Evolutionary conservation across 1,140 invertebrate genomes (phyloP), one percentile per base, ranked within the genome.

Genomic region (Drosophila tsacasi): DNA sequence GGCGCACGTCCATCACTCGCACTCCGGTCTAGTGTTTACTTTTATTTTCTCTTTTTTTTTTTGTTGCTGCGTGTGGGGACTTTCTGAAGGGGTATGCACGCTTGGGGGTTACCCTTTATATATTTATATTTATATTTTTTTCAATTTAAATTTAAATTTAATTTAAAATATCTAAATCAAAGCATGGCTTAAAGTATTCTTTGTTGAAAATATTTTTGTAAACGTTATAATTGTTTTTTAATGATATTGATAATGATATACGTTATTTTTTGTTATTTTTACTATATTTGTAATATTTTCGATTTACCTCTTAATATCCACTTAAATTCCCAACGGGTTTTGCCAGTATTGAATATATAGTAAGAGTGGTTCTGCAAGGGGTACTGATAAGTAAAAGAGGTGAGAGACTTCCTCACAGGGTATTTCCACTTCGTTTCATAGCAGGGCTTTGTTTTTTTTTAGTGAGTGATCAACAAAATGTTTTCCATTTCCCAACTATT

Each of bases 1-100:
- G 67, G 67, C 67, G 67, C 69, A 61, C 69, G 69, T 73, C 68
- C 67, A 52, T 73, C 69, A 72, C n/a, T 72, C 44, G 62, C 37
- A 50, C 63, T 63, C 17, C 27, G 40, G 21, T 50, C 37, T 7
- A n/a, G 54, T 52, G 44, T 50, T 49, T 72, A 72, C 46, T 50
- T 72, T 72, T 73, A 5, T 60, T 58, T 71, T 58, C 66, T 58
- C 65, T 35, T 71, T 30, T 72, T 7, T 27, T 17, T 47, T 12
- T 19, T 9, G 0, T 47, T 21, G 9, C 21, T 23, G 13, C 1
- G 23, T 10, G 15, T n/a, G 23, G 23, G 15, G 23, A 15, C 19
- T 30, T 25, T 39, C 5, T 9, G 13, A 27, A 46, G 17, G 27
- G 47, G 21, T 44, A 69, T 27, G 30, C 10, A 19, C 10, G 17